These are phyloP conservation scores for Drosophila arawakana DNA, from an alignment of 1,140 invertebrate genomes.

Conservation along the genomic window DNA sequence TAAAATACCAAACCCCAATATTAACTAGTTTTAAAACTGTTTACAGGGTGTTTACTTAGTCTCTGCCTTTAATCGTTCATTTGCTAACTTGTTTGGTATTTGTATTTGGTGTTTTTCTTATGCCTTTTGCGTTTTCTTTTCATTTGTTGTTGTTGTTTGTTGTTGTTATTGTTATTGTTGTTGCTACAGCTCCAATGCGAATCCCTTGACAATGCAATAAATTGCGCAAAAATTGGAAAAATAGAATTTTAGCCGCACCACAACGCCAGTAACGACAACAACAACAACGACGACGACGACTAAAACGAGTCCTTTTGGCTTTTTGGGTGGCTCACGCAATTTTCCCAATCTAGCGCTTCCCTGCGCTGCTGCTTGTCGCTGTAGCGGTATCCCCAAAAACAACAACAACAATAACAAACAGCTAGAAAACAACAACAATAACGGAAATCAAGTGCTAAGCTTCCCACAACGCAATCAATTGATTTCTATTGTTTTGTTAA, in stretches of 20 bases:
- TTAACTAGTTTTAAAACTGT: not conserved
- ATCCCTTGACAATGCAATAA: conserved; percentile 82
- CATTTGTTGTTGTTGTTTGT: conserved; percentile 22
- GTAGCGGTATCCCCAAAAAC: conserved; percentile 29
- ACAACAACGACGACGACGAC: conserved; percentile 52
- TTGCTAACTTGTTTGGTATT: conserved; percentile 61
- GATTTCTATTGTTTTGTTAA: conserved; percentile 83
- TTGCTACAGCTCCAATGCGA: conserved; percentile 52
- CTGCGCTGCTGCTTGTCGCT: not conserved
- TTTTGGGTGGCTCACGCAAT: conserved; percentile 46
- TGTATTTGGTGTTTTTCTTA: conserved; percentile 78
- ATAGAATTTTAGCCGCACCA: conserved; percentile 79
- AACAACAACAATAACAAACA: conserved; percentile 12
- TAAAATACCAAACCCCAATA: no score
- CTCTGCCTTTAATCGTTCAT: not conserved
- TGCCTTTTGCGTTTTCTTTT: conserved; percentile 63
- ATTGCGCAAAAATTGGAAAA: conserved; percentile 81
- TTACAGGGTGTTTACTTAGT: conserved; percentile 11
- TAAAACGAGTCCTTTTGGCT: conserved; percentile 45
- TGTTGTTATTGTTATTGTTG: conserved; percentile 42
- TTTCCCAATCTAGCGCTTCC: conserved; percentile 9
- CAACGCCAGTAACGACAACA: conserved; percentile 63
- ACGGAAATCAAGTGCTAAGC: conserved; percentile 80
- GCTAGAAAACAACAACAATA: conserved; percentile 22
- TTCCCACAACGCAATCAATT: conserved; percentile 83